Evolutionary conservation across 2,113 vertebrate genomes (phyloP), one percentile per base, ranked within the genome.

Genomic region (Salvelinus sp.): DNA sequence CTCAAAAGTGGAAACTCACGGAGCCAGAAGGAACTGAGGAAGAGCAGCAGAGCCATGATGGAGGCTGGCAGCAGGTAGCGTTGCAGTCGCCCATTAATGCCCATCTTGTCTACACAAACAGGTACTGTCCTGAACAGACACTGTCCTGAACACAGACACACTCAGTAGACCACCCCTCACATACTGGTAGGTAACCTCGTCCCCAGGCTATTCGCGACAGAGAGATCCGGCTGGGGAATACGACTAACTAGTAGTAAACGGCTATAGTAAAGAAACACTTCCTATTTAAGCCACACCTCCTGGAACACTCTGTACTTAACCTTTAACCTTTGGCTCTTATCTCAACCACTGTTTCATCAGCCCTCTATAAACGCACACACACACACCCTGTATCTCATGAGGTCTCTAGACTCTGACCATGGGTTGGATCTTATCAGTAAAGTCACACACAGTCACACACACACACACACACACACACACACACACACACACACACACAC

Each of bases 1-100:
- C 86, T 85, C 57, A 88, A 9, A 65, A 54, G 20, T 18, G 12
- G 27, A 23, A 72, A 87, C 86, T 85, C 57, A 88, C 83, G 82
- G 30, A 85, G 80, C 77, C 79, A 80, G 23, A 76, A 30, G 18
- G 78, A 77, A 20, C 76, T 79, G 57, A 84, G 27, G 28, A 83
- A 84, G 22, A 88, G 69, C 62, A 83, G 22, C 25, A 82, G n/a
- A 69, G 73, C 48, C 58, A 69, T 47, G 38, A 44, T 44, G 1
- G 74, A 33, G 5, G 62, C 62, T 33, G 74, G 70, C 12, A 85
- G 30, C 3, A 85, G 64, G 72, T 74, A 85, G 2, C 33, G 70
- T 48, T 33, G 50, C 33, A 44, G 30, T 0, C 28, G 25, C 4
- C 23, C 6, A 22, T 57, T 23, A n/a, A 57, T 22, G 48, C 70